These are phyloP conservation scores for Hycleus cichorii DNA, from an alignment of 1,140 invertebrate species.

Conservation along the genomic window DNA sequence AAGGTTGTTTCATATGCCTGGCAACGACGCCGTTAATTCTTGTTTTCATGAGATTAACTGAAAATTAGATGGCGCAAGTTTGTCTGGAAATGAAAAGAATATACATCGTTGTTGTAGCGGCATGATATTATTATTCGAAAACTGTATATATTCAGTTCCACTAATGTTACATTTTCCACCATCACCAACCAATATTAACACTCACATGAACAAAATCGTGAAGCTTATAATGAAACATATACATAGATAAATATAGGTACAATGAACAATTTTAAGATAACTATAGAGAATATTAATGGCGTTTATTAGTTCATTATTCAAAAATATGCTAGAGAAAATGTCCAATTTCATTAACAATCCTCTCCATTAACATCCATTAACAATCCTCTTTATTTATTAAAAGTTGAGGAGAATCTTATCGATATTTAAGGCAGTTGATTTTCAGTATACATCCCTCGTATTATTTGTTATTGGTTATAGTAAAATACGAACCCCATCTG, in stretches of 20 bases:
- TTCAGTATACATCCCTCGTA: too few relatives aligned
- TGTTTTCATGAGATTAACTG: slow-evolving; percentile 42
- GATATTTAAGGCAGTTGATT: too few relatives aligned
- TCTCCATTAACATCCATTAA: too few relatives aligned
- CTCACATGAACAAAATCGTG: slow-evolving; percentile 23
- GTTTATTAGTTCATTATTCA: slow-evolving; percentile 8
- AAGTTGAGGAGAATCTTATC: too few relatives aligned
- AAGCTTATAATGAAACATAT: slow-evolving; percentile 31
- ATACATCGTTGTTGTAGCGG: slow-evolving; percentile 30
- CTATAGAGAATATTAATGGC: neutral
- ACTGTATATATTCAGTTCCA: slow-evolving; percentile 26
- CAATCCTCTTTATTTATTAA: too few relatives aligned
- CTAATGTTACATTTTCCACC: slow-evolving; percentile 17
- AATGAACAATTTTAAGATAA: slow-evolving; percentile 20
- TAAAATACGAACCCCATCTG: slow-evolving; percentile 30
- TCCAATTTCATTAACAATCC: too few relatives aligned
- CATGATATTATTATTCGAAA: slow-evolving; percentile 34
- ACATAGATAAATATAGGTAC: slow-evolving; percentile 36
- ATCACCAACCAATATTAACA: slow-evolving; percentile 21
- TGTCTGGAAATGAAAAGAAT: slow-evolving; percentile 39
- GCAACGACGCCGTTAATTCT: slow-evolving; percentile 42
- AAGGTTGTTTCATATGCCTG: slow-evolving; percentile 37
- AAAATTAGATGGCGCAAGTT: slow-evolving; percentile 42
- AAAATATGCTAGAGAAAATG: neutral
- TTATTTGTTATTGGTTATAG: too few relatives aligned